phyloP scores from a whole-genome alignment of 2,888 invertebrate species.

The Eristalinus sepulchralis region DNA sequence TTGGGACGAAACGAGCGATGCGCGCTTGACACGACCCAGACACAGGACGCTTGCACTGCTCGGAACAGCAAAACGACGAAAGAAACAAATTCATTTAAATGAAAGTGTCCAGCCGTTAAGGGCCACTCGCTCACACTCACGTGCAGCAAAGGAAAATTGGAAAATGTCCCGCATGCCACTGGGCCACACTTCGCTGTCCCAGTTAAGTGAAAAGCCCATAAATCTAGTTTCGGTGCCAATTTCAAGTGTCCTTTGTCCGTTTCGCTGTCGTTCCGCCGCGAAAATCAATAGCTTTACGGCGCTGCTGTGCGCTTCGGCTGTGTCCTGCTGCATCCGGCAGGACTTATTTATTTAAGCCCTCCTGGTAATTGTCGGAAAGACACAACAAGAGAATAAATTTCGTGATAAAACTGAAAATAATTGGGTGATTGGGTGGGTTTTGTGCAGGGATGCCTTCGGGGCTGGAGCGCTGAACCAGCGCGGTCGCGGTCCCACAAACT shows the following conservation, averaged over 20 bases:
- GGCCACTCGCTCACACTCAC: not conserved
- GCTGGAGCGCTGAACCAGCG: not conserved
- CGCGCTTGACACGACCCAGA: constrained; percentile 50
- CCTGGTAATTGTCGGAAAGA: constrained; percentile 59
- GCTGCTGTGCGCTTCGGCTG: not conserved
- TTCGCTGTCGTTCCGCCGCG: not conserved
- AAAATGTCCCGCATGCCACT: constrained; percentile 55
- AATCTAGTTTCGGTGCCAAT: constrained; percentile 34
- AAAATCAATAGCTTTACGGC: constrained; percentile 51
- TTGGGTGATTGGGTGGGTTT: constrained; percentile 57
- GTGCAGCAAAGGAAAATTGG: constrained; percentile 48
- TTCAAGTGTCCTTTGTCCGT: constrained; percentile 13
- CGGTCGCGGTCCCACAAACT: constrained; percentile 35
- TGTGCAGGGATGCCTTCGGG: constrained; percentile 26
- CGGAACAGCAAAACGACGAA: constrained; percentile 34
- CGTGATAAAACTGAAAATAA: constrained; percentile 67
- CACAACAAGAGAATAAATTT: constrained; percentile 67
- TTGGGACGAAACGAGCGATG: not conserved
- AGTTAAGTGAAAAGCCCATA: constrained; percentile 68
- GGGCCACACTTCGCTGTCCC: constrained; percentile 61
- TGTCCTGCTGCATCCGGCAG: constrained; percentile 52
- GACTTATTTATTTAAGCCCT: constrained; percentile 63
- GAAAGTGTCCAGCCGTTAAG: constrained; percentile 60
- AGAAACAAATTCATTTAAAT: constrained; percentile 66
- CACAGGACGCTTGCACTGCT: constrained; percentile 39